Percentiles rank a stretch among this genome's conserved stretches.
These are phyloP conservation scores for Ornithoptera alexandrae DNA, from an alignment of 2,888 invertebrate species.

Conservation along the genomic window DNA sequence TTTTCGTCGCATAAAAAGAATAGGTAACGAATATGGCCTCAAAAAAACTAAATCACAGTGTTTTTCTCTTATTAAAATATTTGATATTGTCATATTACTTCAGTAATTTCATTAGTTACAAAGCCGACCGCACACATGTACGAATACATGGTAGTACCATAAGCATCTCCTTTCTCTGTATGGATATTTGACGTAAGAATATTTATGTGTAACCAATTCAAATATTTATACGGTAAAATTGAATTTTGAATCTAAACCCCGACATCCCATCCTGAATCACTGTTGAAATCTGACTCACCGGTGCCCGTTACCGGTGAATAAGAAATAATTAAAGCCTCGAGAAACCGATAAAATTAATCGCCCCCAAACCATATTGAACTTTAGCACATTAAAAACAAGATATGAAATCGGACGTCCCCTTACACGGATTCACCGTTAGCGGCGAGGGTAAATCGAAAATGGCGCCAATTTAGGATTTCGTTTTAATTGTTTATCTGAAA, in stretches of 20 bases:
- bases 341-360: conserved; percentile 51
- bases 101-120: too few relatives aligned
- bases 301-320: conserved; percentile 70
- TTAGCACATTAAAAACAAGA: conserved; percentile 44
- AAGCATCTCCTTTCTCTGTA: too few relatives aligned
- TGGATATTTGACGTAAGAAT: too few relatives aligned
- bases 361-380: conserved; percentile 42
- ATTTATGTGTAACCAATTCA: neutral
- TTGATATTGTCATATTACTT: too few relatives aligned
- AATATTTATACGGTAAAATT: neutral
- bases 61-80: too few relatives aligned
- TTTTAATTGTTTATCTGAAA: conserved; percentile 48
- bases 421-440: conserved; percentile 55
- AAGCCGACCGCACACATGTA: too few relatives aligned
- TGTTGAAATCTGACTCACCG: conserved; percentile 58
- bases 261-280: conserved; percentile 38
- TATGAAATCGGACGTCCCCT: conserved; percentile 36
- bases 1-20: too few relatives aligned
- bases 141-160: too few relatives aligned
- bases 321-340: conserved; percentile 70
- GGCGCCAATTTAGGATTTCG: conserved; percentile 66
- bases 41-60: too few relatives aligned
- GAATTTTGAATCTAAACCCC: conserved; percentile 31
- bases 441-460: conserved; percentile 55
- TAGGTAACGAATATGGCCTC: too few relatives aligned